A percentile compares a stretch with the other conserved stretches of the same genome.
These are phyloP conservation scores for Actinia equina DNA, from an alignment of 64 coral and sea anemone genomes.

Conservation along the genomic window DNA sequence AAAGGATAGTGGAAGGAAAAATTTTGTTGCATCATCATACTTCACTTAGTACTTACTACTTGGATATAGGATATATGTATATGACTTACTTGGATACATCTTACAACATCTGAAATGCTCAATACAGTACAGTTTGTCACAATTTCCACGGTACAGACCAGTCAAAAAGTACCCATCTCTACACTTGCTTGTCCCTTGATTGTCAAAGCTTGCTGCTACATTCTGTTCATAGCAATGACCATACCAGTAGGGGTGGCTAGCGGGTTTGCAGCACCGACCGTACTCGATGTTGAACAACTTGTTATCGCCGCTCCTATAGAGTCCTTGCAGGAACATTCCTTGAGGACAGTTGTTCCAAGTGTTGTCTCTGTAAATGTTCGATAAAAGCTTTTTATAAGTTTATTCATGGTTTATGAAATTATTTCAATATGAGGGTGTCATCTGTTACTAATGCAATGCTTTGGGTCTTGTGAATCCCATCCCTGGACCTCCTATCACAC, in stretches of 20 bases:
- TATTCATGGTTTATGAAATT: not conserved
- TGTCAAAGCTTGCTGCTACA: constrained; percentile 14
- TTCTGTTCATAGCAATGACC: constrained; percentile 42
- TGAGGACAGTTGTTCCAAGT: constrained; percentile 61
- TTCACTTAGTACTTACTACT: too few relatives aligned
- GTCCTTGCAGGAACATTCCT: constrained; percentile 45
- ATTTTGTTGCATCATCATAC: too few relatives aligned
- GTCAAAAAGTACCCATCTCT: constrained; percentile 28
- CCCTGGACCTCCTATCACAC: too few relatives aligned
- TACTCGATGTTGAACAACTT: constrained; percentile 42
- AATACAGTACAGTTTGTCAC: constrained; percentile 48
- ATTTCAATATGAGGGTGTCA: too few relatives aligned
- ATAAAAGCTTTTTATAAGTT: not conserved
- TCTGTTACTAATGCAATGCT: too few relatives aligned
- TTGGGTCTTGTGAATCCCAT: too few relatives aligned
- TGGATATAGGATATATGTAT: too few relatives aligned
- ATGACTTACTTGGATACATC: constrained; percentile 46
- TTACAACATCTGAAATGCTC: constrained; percentile 58
- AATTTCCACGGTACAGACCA: constrained; percentile 36
- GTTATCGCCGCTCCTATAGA: constrained; percentile 22
- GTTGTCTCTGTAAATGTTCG: not conserved
- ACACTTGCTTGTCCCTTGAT: not conserved
- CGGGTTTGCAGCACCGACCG: constrained; percentile 65
- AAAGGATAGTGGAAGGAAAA: too few relatives aligned
- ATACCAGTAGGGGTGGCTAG: constrained; percentile 44